Evolutionary conservation across 2,797 vertebrate genomes (phyloP).

Genomic region (Salarias fasciatus): DNA sequence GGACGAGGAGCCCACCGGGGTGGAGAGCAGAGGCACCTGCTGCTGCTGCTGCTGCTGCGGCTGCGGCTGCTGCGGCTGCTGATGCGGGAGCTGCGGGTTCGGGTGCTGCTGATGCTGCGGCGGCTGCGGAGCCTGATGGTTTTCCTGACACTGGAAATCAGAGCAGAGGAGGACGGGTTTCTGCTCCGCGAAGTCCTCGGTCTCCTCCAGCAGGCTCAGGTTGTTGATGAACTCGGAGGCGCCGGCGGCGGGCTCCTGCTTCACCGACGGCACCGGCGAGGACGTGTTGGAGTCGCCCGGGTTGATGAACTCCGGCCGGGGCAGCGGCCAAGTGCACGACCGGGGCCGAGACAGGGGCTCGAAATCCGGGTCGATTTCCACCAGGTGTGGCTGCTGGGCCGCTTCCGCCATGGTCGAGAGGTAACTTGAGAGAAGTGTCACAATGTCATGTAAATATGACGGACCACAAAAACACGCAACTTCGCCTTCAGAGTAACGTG

Average conservation of each 20-base stretch:
- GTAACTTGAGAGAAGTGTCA: conserved; percentile 54
- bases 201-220: conserved; percentile 91
- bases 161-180: conserved; percentile 83
- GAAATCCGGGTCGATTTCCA: conserved; percentile 97
- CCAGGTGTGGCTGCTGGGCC: conserved; percentile 87
- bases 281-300: conserved; percentile 90
- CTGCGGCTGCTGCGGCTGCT: conserved; percentile 73
- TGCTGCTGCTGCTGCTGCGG: conserved; percentile 77
- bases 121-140: conserved; percentile 76
- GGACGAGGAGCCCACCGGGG: conserved; percentile 80
- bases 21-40: conserved; percentile 87
- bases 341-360: conserved; percentile 94
- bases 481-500: conserved; percentile 45
- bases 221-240: conserved; percentile 88
- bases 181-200: conserved; percentile 87
- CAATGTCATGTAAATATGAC: conserved; percentile 73
- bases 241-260: conserved; percentile 83
- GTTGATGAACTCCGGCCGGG: conserved; percentile 92
- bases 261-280: conserved; percentile 90
- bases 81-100: conserved; percentile 77
- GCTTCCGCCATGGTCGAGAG: conserved; percentile 88
- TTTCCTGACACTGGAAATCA: conserved; percentile 88
- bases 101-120: conserved; percentile 77
- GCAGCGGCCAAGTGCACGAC: conserved; percentile 97
- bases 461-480: conserved; percentile 39